phyloP scores from a whole-genome alignment of 2,888 invertebrate genomes.

The Kryphioiulus occultus region DNA sequence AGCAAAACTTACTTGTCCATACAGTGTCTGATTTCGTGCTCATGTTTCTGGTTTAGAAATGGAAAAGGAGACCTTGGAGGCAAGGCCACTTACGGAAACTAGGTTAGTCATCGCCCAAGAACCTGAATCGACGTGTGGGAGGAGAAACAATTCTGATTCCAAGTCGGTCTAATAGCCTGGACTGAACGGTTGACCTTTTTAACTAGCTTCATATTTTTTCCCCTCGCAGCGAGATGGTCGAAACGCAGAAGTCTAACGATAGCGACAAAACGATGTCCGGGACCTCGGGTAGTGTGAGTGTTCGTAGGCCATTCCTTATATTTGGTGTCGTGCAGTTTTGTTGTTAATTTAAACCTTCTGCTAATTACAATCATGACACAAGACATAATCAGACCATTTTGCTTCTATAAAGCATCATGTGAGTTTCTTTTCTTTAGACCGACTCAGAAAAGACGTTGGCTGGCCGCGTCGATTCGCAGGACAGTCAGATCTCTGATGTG shows the following conservation, averaged over 20 bases:
- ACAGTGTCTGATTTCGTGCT: not conserved
- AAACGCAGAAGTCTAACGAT: constrained; percentile 66
- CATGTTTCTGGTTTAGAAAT: constrained; percentile 33
- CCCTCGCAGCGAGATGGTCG: constrained; percentile 64
- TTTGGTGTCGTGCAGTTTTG: not conserved
- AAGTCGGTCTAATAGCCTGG: not conserved
- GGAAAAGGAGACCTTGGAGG: constrained; percentile 50
- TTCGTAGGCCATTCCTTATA: constrained; percentile 58
- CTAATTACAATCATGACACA: no score
- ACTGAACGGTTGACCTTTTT: not conserved
- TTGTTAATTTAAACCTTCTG: no score
- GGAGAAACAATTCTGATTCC: not conserved
- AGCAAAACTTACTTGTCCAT: not conserved
- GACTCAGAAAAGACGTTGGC: constrained; percentile 84
- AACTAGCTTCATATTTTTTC: constrained; percentile 41
- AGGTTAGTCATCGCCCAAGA: constrained; percentile 32
- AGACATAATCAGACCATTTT: no score
- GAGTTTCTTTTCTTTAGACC: constrained; percentile 55
- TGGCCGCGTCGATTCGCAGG: constrained; percentile 79
- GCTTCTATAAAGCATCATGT: not conserved
- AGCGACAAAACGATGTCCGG: constrained; percentile 70
- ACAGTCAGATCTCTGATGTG: constrained; percentile 76
- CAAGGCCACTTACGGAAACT: constrained; percentile 50
- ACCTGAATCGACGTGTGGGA: not conserved
- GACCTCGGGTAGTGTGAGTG: constrained; percentile 60